Conservation (phyloP, 2,888 invertebrate species). For the Diogma glabrata region DNA sequence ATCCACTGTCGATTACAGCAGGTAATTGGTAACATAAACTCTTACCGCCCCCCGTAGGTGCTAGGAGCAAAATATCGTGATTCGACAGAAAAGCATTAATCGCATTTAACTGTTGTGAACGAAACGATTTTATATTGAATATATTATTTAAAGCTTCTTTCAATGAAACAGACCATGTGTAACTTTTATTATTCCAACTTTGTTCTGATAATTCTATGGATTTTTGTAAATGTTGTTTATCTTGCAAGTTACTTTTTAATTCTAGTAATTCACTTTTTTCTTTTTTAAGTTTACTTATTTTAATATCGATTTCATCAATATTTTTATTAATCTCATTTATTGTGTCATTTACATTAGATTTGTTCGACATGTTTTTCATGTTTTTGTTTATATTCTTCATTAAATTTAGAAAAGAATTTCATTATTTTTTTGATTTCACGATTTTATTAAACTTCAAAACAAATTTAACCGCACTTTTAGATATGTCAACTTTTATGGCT, state of each 20-base stretch:
- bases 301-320: conserved; percentile 37
- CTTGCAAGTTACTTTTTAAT: conserved; percentile 39
- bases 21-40: conserved; percentile 84
- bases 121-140: conserved; percentile 58
- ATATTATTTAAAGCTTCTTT: conserved; percentile 41
- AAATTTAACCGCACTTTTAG: too few species aligned
- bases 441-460: too few species aligned
- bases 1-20: conserved; percentile 51
- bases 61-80: conserved; percentile 69
- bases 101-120: conserved; percentile 68
- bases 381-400: too few species aligned
- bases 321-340: conserved; percentile 42
- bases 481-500: too few species aligned
- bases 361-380: too few species aligned
- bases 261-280: conserved; percentile 39
- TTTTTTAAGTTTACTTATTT: conserved; percentile 40
- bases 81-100: conserved; percentile 76
- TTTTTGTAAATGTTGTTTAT: conserved; percentile 39
- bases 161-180: conserved; percentile 60
- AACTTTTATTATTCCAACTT: conserved; percentile 43
- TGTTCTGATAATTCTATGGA: conserved; percentile 39
- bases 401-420: too few species aligned
- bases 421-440: too few species aligned
- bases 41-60: conserved; percentile 89
- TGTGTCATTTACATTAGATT: too few species aligned